Percentiles rank a stretch among this genome's conserved stretches.
phyloP scores from a whole-genome alignment of 2,888 invertebrate genomes.

The Hydrotaea cyrtoneurina region DNA sequence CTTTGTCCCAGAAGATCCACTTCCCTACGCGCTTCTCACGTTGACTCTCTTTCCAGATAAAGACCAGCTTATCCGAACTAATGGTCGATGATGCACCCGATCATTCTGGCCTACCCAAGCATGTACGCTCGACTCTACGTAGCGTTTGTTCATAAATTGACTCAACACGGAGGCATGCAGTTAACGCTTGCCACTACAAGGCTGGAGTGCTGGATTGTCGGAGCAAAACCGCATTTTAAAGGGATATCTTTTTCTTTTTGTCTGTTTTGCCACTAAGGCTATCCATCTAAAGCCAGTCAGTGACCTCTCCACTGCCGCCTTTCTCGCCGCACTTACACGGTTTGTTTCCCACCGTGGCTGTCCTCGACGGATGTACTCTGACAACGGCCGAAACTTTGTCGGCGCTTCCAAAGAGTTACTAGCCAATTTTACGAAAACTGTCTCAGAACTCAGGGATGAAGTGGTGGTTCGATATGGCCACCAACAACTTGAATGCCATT shows the following conservation, averaged over 20 bases:
- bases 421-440: not conserved
- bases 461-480: not conserved
- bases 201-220: not conserved
- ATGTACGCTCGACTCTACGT: not conserved
- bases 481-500: not conserved
- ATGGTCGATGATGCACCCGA: not conserved
- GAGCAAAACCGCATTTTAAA: not conserved
- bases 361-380: too few relatives aligned
- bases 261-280: constrained; percentile 41
- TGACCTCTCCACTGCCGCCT: constrained; percentile 27
- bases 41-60: not conserved
- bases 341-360: too few relatives aligned
- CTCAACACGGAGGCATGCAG: not conserved
- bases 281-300: constrained; percentile 17
- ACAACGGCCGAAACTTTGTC: constrained; percentile 56
- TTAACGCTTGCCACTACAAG: not conserved
- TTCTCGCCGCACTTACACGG: too few relatives aligned
- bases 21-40: not conserved
- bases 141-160: not conserved
- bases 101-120: not conserved
- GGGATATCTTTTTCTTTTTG: constrained; percentile 38
- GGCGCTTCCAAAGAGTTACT: constrained; percentile 4
- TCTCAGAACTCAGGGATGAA: constrained; percentile 1
- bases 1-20: not conserved
- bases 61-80: not conserved